Evolutionary conservation across 2,113 vertebrate genomes (phyloP), one percentile per base, ranked within the genome.

Genomic region (Maccullochella peelii): DNA sequence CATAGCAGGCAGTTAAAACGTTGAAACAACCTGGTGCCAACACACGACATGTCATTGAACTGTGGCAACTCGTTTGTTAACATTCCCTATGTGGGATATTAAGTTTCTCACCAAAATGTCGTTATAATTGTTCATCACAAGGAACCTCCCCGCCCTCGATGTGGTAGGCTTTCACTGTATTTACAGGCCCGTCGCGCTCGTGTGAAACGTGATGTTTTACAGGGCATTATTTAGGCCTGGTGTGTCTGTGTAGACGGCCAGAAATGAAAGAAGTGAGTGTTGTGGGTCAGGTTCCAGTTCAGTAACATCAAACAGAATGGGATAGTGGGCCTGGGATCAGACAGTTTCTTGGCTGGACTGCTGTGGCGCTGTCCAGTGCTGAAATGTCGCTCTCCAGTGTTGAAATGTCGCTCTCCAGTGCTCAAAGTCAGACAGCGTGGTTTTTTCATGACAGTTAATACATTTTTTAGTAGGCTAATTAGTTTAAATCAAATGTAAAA

Each of bases 331-430:
- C 49, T 52, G 50, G 52, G 65, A 85, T 42, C n/a, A 63, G 40
- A 44, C 70, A 0, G 21, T 30, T 27, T 57, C 65, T 38, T 40
- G 57, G 76, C 30, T 49, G 54, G 36, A 78, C 82, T 82, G 69
- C 61, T 57, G 80, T 63, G 86, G 83, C 75, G 91, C 93, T 94
- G 92, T 94, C 90, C 92, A 50, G 92, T 92, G 73, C 92, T 94
- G 92, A 94, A 93, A 89, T 86, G 86, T 88, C 84, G 84, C 89
- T 92, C 36, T 92, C 90, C 92, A 50, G 92, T 92, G 73, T 92
- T 94, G 92, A 94, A 93, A 89, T 86, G 86, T 88, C 84, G 84
- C 89, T 92, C 36, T 92, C 92, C 89, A 86, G 90, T 90, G 69
- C 88, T 92, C 88, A 86, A 86, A 84, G 71, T 65, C 75, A 80